These are phyloP conservation scores for Chironomus tentans DNA, from an alignment of 2,888 invertebrate species.

Conservation along the genomic window DNA sequence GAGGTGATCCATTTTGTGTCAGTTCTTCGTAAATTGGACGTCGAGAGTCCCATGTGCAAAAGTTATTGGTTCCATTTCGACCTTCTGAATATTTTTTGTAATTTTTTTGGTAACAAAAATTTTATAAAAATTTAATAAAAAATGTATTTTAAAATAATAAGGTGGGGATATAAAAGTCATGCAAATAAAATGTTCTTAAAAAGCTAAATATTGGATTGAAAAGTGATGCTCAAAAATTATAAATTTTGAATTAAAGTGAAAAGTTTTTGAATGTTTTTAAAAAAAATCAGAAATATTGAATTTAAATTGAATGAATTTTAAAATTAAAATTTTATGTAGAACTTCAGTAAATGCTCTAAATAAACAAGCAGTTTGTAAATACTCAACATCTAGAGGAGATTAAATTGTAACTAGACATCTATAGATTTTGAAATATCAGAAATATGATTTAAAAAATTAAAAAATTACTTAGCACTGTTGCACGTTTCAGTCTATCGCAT, in stretches of 20 bases:
- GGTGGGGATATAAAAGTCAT: background rate
- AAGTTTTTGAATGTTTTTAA: background rate
- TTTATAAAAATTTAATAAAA: background rate
- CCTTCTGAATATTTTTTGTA: background rate
- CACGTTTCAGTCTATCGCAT: slow-evolving; percentile 79
- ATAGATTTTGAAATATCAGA: background rate
- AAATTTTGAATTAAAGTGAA: background rate
- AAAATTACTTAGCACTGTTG: slow-evolving; percentile 80
- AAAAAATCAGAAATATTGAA: too few species aligned
- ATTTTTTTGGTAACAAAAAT: background rate
- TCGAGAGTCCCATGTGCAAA: slow-evolving; percentile 83
- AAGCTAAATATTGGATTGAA: background rate
- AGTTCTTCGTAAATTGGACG: slow-evolving; percentile 85
- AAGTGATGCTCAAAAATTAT: too few species aligned
- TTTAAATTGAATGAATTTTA: too few species aligned
- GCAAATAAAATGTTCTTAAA: background rate
- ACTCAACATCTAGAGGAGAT: too few species aligned
- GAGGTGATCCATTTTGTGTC: slow-evolving; percentile 46
- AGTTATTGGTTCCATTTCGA: slow-evolving; percentile 33
- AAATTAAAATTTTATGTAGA: too few species aligned
- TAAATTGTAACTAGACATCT: background rate
- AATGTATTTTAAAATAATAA: background rate
- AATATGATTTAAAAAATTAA: background rate
- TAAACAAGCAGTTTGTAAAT: too few species aligned
- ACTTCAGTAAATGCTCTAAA: too few species aligned